Evolutionary conservation across 2,113 vertebrate genomes (phyloP).

Genomic region (Carettochelys insculpta): DNA sequence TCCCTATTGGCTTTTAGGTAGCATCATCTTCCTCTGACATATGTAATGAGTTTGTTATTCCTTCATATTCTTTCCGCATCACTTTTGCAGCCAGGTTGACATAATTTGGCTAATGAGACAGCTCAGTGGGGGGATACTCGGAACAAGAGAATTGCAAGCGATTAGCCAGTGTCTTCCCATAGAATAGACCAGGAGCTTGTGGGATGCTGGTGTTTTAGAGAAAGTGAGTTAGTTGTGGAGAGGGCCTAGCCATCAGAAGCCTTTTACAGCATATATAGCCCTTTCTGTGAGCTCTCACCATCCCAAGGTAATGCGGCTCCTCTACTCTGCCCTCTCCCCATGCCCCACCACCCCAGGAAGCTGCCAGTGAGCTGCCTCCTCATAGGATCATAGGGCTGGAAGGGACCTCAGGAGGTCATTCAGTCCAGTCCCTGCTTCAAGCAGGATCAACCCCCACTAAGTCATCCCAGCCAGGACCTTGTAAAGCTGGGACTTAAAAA

Average conservation of each 20-base stretch:
- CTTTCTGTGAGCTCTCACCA: not conserved
- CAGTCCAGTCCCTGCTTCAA: too few relatives aligned
- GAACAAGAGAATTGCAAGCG: accelerated
- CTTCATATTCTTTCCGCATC: not conserved
- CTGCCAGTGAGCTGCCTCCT: too few relatives aligned
- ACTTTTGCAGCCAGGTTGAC: not conserved
- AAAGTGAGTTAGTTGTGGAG: not conserved
- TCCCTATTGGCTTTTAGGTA: not conserved
- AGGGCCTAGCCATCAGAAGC: not conserved
- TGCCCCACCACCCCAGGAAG: too few relatives aligned
- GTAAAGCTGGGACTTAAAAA: too few relatives aligned
- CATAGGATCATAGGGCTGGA: too few relatives aligned
- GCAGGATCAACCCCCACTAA: too few relatives aligned
- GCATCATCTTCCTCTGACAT: not conserved
- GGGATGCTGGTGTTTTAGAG: not conserved
- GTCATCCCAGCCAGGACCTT: too few relatives aligned
- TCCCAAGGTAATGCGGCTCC: not conserved
- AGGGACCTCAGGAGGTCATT: too few relatives aligned
- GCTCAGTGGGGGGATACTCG: not conserved
- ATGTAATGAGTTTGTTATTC: not conserved
- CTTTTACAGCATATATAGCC: not conserved
- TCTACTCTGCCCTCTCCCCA: too few relatives aligned
- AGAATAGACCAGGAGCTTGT: not conserved
- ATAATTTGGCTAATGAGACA: not conserved
- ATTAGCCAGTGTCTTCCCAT: not conserved